Evolutionary conservation across 2,888 invertebrate genomes (phyloP), one percentile per base, ranked within the genome.

Genomic region (Caenorhabditis sp.): DNA sequence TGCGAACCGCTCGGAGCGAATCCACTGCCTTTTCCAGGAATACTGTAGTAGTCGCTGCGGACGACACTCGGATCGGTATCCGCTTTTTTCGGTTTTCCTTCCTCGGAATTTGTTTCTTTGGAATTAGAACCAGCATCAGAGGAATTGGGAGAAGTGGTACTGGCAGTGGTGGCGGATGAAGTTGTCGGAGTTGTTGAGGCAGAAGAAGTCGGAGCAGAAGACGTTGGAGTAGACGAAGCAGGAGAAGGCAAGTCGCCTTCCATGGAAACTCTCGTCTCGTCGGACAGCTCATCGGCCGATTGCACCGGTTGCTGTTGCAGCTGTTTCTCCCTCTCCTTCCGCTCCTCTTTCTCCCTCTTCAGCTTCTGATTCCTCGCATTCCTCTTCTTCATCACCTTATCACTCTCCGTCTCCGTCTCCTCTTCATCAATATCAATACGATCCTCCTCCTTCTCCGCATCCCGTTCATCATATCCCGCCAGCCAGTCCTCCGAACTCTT

Each of bases 401-500:
- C 76, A 40, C 67, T 67, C 4, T 18, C 40, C 9, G 18, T 18
- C 6, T 58, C 72, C 13, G 37, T 28, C 2, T 15, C 15, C 15
- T 61, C 76, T 13, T 67, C 76, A 24, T 61, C 67, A 8, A 76
- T 20, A 13, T 60, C 67, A 9, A 61, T 61, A 2, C n/a, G 47
- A 18, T 47, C 47, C 47, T 47, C 47, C 9, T 47, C 47, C 13
- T 15, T 51, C 20, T 67, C 67, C 2, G 58, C 74, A 11, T 74
- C 67, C 22, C 22, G 50, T 22, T 44, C 58, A n/a, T 76, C 76
- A n/a, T 26, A 51, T 8, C 67, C 67, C 1, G 58, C 6, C 8
- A 76, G 24, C 76, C 76, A 76, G 15, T 67, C 74, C 9, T 67
- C 74, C 26, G 74, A 58, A 15, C 13, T 26, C 22, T 65, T 65